Percentiles rank a stretch among this genome's conserved stretches.
Evolutionary conservation across 2,113 vertebrate species (phyloP).

Genomic region (Rhinolophus sinicus): DNA sequence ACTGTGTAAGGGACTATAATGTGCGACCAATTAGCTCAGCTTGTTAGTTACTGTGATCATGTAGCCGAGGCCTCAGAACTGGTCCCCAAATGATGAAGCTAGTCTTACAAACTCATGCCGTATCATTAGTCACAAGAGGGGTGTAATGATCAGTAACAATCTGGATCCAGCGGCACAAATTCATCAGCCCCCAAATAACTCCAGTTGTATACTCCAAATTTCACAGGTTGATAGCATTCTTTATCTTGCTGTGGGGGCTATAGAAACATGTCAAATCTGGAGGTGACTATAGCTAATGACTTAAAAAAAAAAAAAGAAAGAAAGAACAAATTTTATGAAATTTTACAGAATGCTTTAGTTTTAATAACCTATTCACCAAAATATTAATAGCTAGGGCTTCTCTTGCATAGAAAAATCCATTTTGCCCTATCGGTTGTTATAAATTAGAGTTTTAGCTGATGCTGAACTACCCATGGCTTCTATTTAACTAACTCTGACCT

Average conservation of each 20-base stretch:
- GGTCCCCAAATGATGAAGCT: neutral
- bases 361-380: conserved; percentile 11
- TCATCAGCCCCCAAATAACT: neutral
- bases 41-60: neutral
- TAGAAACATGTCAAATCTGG: neutral
- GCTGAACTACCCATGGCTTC: neutral
- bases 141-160: neutral
- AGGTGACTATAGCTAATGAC: neutral
- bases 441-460: neutral
- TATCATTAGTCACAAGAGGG: conserved; percentile 9
- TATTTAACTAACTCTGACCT: neutral
- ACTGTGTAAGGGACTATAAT: neutral
- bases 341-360: neutral
- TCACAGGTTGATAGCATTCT: neutral
- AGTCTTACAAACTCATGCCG: conserved; percentile 32
- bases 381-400: neutral
- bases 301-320: neutral
- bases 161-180: neutral
- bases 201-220: neutral
- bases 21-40: conserved; percentile 28
- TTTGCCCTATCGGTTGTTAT: neutral
- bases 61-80: neutral
- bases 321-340: neutral
- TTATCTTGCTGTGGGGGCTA: neutral
- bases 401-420: neutral